phyloP scores from a whole-genome alignment of 2,113 vertebrate species.

The Elephantulus edwardii region DNA sequence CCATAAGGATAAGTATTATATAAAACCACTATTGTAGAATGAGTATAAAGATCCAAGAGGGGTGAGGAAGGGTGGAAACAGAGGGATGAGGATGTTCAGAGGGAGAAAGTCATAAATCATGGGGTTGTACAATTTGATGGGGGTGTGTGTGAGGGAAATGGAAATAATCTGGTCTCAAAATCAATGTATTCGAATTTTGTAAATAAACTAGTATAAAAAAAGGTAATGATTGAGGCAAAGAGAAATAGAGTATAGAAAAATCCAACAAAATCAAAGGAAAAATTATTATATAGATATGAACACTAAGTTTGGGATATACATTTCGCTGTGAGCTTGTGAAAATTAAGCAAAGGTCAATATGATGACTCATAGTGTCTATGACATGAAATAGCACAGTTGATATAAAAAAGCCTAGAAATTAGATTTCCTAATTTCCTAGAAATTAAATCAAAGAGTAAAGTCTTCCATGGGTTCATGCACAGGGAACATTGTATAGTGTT shows the following conservation, averaged over 20 bases:
- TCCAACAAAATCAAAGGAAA: slow-evolving; percentile 7
- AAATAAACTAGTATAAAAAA: too few relatives aligned
- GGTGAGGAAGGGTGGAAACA: too few relatives aligned
- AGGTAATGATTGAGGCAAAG: too few relatives aligned
- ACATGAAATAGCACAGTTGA: slow-evolving; percentile 35
- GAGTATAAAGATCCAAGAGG: too few relatives aligned
- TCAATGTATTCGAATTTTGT: too few relatives aligned
- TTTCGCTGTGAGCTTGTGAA: slow-evolving; percentile 2
- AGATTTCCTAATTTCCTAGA: neutral
- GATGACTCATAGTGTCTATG: neutral
- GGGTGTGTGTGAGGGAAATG: too few relatives aligned
- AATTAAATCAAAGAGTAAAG: neutral
- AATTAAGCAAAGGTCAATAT: neutral
- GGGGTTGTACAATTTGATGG: too few relatives aligned
- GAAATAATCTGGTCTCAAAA: too few relatives aligned
- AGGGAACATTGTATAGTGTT: neutral
- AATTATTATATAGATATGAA: slow-evolving; percentile 21
- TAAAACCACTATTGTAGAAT: too few relatives aligned
- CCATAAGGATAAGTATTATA: too few relatives aligned
- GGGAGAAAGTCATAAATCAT: too few relatives aligned
- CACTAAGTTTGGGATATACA: slow-evolving; percentile 27
- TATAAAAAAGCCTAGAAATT: neutral
- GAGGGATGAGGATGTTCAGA: too few relatives aligned
- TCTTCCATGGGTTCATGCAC: neutral
- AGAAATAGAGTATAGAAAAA: slow-evolving; percentile 5